Conservation (phyloP, 2,797 vertebrate species). For the Buphagus erythrorhynchus region DNA sequence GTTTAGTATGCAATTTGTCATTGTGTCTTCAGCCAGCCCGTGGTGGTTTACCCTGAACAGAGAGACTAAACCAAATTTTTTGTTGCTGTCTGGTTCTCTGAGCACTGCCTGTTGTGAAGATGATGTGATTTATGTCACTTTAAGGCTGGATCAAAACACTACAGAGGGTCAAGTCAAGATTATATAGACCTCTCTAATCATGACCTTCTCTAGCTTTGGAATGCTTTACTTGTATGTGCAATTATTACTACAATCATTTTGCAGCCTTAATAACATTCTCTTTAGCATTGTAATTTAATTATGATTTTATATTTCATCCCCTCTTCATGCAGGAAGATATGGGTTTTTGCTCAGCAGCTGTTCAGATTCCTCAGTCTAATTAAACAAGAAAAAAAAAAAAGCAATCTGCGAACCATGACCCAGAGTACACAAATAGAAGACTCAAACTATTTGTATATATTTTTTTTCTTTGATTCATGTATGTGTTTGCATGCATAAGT, state of each 20-base stretch:
- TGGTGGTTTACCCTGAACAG: background rate
- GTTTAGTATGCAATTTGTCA: background rate
- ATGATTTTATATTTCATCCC: background rate
- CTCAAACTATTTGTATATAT: background rate
- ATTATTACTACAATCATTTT: background rate
- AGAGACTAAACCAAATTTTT: background rate
- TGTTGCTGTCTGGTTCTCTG: background rate
- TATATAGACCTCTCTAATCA: background rate
- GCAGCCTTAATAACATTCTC: background rate
- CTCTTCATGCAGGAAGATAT: background rate
- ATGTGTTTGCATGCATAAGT: background rate
- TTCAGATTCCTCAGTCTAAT: background rate
- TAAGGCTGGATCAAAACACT: background rate
- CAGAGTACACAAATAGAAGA: background rate
- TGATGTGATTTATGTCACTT: background rate
- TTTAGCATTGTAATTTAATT: background rate
- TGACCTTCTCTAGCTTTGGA: background rate
- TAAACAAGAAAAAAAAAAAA: background rate
- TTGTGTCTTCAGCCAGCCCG: background rate
- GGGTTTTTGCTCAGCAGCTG: background rate
- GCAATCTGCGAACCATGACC: background rate
- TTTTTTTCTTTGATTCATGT: background rate
- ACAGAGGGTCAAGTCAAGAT: background rate
- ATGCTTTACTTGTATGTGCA: background rate
- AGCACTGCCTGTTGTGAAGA: fast-evolving